A percentile compares a stretch with the other conserved stretches of the same genome.
Conservation (phyloP, 2,797 vertebrate species). For the Helarctos malayanus region DNA sequence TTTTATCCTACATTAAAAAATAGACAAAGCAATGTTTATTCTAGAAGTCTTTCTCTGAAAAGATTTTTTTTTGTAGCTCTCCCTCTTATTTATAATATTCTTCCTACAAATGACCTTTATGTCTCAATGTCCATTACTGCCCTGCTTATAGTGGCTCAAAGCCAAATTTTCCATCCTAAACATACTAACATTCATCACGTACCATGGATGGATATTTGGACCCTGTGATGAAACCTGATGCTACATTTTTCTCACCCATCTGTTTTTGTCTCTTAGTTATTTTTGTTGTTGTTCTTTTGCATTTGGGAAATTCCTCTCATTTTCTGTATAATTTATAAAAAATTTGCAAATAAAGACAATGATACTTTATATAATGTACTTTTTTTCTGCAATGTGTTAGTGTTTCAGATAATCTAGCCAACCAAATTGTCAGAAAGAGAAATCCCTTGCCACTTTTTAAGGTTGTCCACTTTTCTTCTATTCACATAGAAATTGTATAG, state of each 20-base stretch:
- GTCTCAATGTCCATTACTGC: background rate
- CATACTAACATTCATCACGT: background rate
- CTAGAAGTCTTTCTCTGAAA: background rate
- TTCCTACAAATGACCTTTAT: background rate
- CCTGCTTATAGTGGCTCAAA: background rate
- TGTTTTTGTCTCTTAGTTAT: background rate
- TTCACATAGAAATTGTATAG: background rate
- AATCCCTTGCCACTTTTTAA: background rate
- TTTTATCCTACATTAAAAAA: background rate
- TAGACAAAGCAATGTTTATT: background rate
- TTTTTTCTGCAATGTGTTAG: background rate
- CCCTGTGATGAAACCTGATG: background rate
- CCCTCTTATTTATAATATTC: background rate
- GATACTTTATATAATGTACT: background rate
- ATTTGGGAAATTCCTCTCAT: background rate
- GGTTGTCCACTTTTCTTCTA: background rate
- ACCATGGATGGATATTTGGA: background rate
- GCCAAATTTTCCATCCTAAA: background rate
- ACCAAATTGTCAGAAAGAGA: background rate
- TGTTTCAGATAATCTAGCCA: background rate
- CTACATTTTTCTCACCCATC: background rate
- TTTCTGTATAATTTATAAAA: background rate
- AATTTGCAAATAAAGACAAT: background rate
- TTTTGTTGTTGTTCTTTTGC: background rate
- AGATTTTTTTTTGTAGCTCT: background rate